Evolutionary conservation across 2,797 vertebrate genomes (phyloP).

Genomic region (Coracias cyanogaster): DNA sequence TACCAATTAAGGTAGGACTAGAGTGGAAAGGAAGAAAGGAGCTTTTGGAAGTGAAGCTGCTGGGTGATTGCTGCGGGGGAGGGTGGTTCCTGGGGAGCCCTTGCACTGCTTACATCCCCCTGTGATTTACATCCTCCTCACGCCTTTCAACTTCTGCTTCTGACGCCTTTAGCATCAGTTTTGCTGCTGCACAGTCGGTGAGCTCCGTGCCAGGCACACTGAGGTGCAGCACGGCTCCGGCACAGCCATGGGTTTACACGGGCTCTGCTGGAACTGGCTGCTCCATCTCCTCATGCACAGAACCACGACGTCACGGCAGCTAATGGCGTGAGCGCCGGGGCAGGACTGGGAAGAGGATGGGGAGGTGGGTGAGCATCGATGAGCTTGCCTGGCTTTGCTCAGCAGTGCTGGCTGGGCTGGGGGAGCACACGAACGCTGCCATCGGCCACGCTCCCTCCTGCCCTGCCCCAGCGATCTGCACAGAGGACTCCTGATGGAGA

Average conservation of each 20-base stretch:
- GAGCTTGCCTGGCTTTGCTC: no score
- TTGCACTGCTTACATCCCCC: rapidly evolving
- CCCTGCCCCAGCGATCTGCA: neutral
- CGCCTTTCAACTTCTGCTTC: neutral
- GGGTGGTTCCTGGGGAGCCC: rapidly evolving
- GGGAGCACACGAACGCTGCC: neutral
- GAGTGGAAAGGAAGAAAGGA: neutral
- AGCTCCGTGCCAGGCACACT: rapidly evolving
- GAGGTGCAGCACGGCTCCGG: neutral
- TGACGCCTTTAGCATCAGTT: neutral
- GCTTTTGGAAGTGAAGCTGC: neutral
- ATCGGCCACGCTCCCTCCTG: neutral
- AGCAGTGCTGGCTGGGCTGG: neutral
- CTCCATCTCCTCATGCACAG: neutral
- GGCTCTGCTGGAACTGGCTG: neutral
- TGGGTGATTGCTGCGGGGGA: rapidly evolving
- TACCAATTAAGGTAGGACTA: neutral
- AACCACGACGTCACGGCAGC: neutral
- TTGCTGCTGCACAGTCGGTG: no score
- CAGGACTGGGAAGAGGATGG: neutral
- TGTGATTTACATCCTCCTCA: no score
- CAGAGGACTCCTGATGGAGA: neutral
- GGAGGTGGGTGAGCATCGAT: neutral
- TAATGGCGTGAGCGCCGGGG: neutral
- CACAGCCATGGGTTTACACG: neutral